A percentile compares a stretch with the other conserved stretches of the same genome.
phyloP scores from a whole-genome alignment of 2,113 vertebrate genomes.

The Limanda limanda region DNA sequence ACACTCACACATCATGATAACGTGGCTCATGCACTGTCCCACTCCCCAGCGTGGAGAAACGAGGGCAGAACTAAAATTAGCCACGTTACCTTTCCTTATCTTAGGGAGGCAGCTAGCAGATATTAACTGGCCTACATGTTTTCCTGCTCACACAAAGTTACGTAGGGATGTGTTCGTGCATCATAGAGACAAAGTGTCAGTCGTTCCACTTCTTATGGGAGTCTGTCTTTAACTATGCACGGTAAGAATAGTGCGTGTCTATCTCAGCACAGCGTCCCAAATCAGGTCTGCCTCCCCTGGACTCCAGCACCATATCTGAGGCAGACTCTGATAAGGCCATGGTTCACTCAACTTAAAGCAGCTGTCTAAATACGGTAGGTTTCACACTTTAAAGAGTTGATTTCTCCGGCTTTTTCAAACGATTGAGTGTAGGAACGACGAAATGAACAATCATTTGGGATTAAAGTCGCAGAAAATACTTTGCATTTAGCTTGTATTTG shows the following conservation, averaged over 20 bases:
- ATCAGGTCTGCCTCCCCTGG: constrained; percentile 43
- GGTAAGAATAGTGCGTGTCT: constrained; percentile 22
- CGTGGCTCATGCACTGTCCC: constrained; percentile 21
- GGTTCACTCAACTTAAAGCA: constrained; percentile 32
- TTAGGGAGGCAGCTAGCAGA: constrained; percentile 39
- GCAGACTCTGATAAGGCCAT: constrained; percentile 39
- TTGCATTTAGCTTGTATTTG: background rate
- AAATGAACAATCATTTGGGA: background rate
- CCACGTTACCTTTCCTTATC: constrained; percentile 40
- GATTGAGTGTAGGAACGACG: background rate
- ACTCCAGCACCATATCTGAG: constrained; percentile 59
- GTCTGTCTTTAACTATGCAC: constrained; percentile 45
- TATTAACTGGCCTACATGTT: constrained; percentile 34
- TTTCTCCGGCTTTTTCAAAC: background rate
- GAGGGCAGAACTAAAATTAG: constrained; percentile 67
- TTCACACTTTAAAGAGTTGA: background rate
- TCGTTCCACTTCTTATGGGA: background rate
- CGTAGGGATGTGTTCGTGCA: background rate
- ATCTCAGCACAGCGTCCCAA: constrained; percentile 41
- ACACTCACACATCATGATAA: constrained; percentile 31
- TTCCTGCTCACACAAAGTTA: background rate
- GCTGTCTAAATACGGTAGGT: constrained; percentile 32
- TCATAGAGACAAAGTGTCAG: background rate
- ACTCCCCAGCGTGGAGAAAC: constrained; percentile 30
- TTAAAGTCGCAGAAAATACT: background rate